Evolutionary conservation across 2,113 vertebrate species (phyloP), one percentile per base, ranked within the genome.

Genomic region (Cnemophilus loriae): DNA sequence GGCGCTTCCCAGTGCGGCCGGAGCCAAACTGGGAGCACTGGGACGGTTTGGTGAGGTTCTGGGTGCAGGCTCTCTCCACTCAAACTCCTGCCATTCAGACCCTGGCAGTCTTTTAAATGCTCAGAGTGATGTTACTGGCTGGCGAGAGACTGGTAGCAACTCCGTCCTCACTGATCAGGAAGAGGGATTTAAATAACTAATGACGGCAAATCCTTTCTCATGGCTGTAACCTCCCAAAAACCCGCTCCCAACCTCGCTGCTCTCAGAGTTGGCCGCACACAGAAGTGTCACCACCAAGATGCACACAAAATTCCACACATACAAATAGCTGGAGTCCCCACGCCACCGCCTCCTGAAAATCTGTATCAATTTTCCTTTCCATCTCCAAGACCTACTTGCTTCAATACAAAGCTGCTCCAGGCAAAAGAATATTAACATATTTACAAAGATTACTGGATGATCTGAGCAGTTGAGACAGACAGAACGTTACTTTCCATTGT

Each of bases 401-500:
- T 86, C 83, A 42, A 68, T 27, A 53, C 76, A 57, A 87, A 93
- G 80, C 86, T 18, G 76, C 95, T 92, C 73, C 65, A 70, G 95
- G 90, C 90, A 16, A 89, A 90, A 73, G 83, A 68, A 92, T 81
- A 90, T 95, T 89, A 95, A 89, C 95, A 81, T 88, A 80, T 95
- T 95, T 93, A 85, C 93, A 2, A 93, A 94, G 93, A 95, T 93
- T 71, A 89, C 88, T 84, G 87, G 73, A 13, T 85, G 88, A 95
- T 90, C 83, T 71, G 83, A 87, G 83, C 69, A 76, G 88, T 82
- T 88, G 64, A 92, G 92, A 67, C 95, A 94, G 87, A 91, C 71
- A 78, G 75, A 93, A 84, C 33, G 32, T 60, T 83, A 55, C 67
- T 87, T 64, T 39, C 64, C 53, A 17, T 56, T 80, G 71, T 63